These are phyloP conservation scores for Norana najaformis DNA, from an alignment of 2,888 invertebrate species.

Conservation along the genomic window DNA sequence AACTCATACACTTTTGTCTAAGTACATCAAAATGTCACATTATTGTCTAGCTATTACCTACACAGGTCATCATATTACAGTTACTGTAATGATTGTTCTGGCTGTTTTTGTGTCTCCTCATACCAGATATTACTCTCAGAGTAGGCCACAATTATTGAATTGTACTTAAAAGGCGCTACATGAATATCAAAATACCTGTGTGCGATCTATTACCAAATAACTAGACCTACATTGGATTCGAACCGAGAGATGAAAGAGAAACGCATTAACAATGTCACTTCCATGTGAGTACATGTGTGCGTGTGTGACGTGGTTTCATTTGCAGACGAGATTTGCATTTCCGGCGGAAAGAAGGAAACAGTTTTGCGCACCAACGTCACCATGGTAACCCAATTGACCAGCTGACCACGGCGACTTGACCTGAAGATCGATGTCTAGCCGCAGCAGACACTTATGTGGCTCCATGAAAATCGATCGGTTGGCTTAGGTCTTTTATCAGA, in stretches of 20 bases:
- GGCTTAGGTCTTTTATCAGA: neutral
- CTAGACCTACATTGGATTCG: neutral
- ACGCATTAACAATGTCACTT: neutral
- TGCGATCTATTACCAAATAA: neutral
- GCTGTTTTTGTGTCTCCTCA: too few species aligned
- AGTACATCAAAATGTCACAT: too few species aligned
- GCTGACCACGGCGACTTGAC: neutral
- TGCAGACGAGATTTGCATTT: neutral
- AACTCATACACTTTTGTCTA: too few species aligned
- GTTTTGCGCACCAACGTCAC: neutral
- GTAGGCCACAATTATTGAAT: neutral
- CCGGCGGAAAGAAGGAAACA: neutral
- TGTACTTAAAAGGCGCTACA: neutral
- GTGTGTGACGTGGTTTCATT: neutral
- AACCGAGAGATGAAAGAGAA: neutral
- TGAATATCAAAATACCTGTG: neutral
- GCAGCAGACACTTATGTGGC: neutral
- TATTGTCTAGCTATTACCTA: too few species aligned
- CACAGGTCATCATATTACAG: too few species aligned
- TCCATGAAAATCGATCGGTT: neutral
- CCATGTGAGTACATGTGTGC: neutral
- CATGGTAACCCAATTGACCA: conserved; percentile 5
- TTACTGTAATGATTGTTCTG: too few species aligned
- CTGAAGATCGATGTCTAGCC: neutral
- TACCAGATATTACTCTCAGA: neutral